Conservation (phyloP, 2,888 invertebrate genomes). For the Diaprepes abbreviatus region DNA sequence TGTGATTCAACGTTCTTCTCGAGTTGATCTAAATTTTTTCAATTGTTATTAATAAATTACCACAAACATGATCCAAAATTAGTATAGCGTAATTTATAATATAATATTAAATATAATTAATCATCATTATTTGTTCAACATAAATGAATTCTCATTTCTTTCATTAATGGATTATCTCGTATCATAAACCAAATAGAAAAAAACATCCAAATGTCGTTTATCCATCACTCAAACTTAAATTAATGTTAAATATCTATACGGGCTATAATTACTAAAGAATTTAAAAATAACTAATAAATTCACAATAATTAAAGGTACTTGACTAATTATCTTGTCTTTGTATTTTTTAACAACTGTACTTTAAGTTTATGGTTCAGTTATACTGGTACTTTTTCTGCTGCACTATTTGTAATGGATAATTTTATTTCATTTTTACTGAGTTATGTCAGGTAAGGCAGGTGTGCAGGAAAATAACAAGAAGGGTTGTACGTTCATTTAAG, state of each 20-base stretch:
- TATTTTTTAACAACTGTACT: not conserved
- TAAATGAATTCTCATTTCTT: too few relatives aligned
- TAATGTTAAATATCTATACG: not conserved
- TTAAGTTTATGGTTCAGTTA: not conserved
- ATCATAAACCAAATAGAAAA: too few relatives aligned
- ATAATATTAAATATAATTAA: too few relatives aligned
- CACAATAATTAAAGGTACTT: not conserved
- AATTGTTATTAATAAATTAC: too few relatives aligned
- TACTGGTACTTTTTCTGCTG: slow-evolving; percentile 12
- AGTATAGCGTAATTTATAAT: too few relatives aligned
- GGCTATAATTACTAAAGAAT: slow-evolving; percentile 1
- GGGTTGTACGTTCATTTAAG: not conserved
- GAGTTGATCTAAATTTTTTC: too few relatives aligned
- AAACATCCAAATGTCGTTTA: not conserved
- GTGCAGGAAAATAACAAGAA: not conserved
- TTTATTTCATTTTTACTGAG: not conserved
- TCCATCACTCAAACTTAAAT: not conserved
- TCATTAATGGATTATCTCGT: too few relatives aligned
- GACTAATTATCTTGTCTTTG: not conserved
- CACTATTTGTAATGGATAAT: not conserved
- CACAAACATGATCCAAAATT: too few relatives aligned
- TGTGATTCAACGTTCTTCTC: too few relatives aligned
- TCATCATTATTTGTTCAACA: too few relatives aligned
- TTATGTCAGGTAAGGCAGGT: not conserved
- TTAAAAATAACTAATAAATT: not conserved